Evolutionary conservation across 2,113 vertebrate species (phyloP), one percentile per base, ranked within the genome.

Genomic region (Lynx canadensis): DNA sequence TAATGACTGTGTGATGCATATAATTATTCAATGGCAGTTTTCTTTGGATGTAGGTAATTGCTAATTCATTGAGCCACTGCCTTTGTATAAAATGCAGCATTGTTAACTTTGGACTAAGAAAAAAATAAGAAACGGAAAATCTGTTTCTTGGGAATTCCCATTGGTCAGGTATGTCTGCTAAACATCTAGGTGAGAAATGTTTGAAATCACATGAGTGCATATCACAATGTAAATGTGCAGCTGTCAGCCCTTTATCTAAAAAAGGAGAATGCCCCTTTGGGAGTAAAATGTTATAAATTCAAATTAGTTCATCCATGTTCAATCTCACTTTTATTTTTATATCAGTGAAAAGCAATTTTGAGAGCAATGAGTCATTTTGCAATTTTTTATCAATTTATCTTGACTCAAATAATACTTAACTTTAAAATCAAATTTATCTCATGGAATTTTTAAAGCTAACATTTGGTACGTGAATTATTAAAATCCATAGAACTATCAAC

Each of bases 401-500:
- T 65, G 9, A 57, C 36, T 94, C 52, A 80, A 92, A 81, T 27
- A 82, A 50, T 90, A 84, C 15, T 79, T 83, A 81, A 74, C 11
- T 92, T 80, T 41, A 74, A 80, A 76, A 94, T 80, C 50, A 88
- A 94, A 55, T 95, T 57, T 65, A 74, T 80, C 65, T 94, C n/a
- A 78, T 41, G 52, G 38, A 41, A 68, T 89, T 82, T 92, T 86
- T 69, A 91, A 89, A 96, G 33, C 12, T 79, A 73, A 94, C 52
- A 33, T 93, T 63, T 84, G 63, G 80, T 63, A 41, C 29, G 38
- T 36, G 79, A 63, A 80, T 83, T 92, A 27, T 82, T 89, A 94
- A 96, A 93, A 60, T 41, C 45, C 13, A 80, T 36, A 92, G 45
- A 89, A 69, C 1, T 45, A 93, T 25, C 69, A 73, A 15, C 33